Conservation (phyloP, 1,140 invertebrate species). For the Cheumatopsyche charites region DNA sequence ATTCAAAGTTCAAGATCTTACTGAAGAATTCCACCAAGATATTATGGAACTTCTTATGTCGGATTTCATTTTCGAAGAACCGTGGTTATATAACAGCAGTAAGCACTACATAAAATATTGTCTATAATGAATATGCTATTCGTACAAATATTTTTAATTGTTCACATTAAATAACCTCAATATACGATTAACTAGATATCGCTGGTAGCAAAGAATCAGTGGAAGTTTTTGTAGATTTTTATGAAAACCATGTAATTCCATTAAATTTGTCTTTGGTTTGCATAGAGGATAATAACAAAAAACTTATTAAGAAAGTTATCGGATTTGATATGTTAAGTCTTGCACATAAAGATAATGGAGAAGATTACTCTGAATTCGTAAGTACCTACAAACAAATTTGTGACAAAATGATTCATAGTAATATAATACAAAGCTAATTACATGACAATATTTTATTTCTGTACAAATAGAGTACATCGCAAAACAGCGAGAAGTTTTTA, state of each 20-base stretch:
- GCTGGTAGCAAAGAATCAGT: not conserved
- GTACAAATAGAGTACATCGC: not conserved
- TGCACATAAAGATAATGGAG: constrained; percentile 6
- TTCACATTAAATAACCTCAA: too few species aligned
- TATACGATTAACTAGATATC: constrained; percentile 2
- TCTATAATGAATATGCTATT: too few species aligned
- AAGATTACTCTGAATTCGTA: constrained; percentile 35
- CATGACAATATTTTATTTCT: not conserved
- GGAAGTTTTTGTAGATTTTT: constrained; percentile 13
- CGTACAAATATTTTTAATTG: too few species aligned
- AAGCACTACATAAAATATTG: too few species aligned
- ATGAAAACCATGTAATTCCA: constrained; percentile 27
- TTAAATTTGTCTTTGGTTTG: constrained; percentile 34
- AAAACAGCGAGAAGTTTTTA: not conserved
- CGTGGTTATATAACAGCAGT: too few species aligned
- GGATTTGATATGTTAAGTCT: constrained; percentile 33
- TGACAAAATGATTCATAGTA: too few species aligned
- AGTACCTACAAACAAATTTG: not conserved
- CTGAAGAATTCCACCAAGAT: constrained; percentile 38
- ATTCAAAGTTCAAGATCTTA: constrained; percentile 41
- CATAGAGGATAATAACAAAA: constrained; percentile 35
- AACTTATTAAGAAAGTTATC: constrained; percentile 8
- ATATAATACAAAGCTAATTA: too few species aligned
- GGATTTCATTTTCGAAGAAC: constrained; percentile 31
- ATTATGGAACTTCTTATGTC: constrained; percentile 23